phyloP scores from a whole-genome alignment of 2,113 vertebrate genomes.

The Ictalurus furcatus region DNA sequence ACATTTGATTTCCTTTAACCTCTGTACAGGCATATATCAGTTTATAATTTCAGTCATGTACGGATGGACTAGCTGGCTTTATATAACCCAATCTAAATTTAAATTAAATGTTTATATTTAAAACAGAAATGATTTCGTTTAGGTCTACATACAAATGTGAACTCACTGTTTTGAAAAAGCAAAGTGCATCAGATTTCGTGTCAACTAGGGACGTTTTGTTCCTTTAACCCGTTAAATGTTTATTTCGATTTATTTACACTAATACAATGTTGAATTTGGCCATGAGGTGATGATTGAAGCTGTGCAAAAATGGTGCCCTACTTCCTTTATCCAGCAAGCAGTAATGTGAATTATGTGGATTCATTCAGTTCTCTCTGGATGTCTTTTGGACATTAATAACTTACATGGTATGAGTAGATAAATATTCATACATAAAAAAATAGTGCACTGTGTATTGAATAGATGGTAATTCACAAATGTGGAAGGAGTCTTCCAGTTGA shows the following conservation, averaged over 20 bases:
- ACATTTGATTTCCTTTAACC: background rate
- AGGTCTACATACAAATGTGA: background rate
- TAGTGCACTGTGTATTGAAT: background rate
- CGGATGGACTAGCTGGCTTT: background rate
- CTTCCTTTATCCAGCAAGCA: background rate
- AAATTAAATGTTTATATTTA: background rate
- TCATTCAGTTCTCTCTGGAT: background rate
- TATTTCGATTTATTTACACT: background rate
- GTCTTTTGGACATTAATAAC: background rate
- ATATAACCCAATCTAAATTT: background rate
- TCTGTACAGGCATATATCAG: background rate
- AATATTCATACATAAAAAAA: background rate
- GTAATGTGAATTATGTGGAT: background rate
- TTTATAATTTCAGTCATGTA: background rate
- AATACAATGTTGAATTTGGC: background rate
- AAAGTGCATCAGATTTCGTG: background rate
- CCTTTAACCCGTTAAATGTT: background rate
- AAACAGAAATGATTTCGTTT: constrained; percentile 3
- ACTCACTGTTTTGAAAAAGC: background rate
- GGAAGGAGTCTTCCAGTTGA: background rate
- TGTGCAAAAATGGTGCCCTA: background rate
- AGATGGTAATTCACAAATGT: background rate
- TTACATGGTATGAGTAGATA: background rate
- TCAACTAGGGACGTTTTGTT: background rate
- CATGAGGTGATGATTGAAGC: background rate